phyloP scores from a whole-genome alignment of 2,888 invertebrate genomes.

The Lepeophtheirus nordmannii region DNA sequence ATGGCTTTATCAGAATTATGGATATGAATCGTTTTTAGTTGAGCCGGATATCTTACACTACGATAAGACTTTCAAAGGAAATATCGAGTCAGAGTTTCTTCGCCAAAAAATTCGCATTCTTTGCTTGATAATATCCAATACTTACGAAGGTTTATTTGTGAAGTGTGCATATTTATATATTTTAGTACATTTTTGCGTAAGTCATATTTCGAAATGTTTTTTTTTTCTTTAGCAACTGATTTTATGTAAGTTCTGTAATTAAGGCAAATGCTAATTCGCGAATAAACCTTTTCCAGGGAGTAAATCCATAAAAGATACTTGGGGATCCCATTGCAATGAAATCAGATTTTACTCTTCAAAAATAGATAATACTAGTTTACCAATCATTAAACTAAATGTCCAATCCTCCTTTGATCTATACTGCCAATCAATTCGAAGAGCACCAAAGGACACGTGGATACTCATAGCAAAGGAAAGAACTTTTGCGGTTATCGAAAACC shows the following conservation, averaged over 20 bases:
- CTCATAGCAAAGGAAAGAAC: constrained; percentile 29
- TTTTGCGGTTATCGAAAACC: constrained; percentile 29
- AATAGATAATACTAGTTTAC: constrained; percentile 1
- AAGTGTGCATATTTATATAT: not conserved
- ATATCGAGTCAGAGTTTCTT: not conserved
- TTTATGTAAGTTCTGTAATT: too few relatives aligned
- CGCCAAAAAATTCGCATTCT: not conserved
- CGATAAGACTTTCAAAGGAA: not conserved
- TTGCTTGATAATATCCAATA: not conserved
- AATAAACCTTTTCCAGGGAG: not conserved
- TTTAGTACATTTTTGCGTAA: too few relatives aligned
- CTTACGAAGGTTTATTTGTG: not conserved
- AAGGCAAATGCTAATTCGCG: too few relatives aligned
- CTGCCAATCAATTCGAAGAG: not conserved
- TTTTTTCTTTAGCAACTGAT: too few relatives aligned
- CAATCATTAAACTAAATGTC: not conserved
- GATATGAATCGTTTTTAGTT: not conserved
- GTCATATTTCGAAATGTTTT: too few relatives aligned
- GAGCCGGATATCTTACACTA: not conserved
- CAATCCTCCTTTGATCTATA: constrained; percentile 12
- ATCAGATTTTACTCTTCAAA: not conserved
- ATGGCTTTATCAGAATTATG: not conserved
- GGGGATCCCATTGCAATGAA: constrained; percentile 12
- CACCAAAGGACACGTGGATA: constrained; percentile 27
- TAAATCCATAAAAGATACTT: constrained; percentile 1